Evolutionary conservation across 1,140 invertebrate species (phyloP).

Genomic region (Atta cephalotes): DNA sequence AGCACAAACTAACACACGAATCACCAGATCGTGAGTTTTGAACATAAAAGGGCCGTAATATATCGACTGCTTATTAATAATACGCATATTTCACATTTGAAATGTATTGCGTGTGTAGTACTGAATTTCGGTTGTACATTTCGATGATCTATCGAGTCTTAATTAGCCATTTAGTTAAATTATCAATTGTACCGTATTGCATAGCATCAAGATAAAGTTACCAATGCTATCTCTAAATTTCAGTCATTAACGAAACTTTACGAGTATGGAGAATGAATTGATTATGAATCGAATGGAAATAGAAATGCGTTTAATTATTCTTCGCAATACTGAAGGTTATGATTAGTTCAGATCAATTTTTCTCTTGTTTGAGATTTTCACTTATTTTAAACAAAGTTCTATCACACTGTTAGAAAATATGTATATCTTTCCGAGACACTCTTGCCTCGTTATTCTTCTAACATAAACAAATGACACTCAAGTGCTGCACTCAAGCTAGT

Average conservation of each 20-base stretch:
- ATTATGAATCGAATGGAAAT: neutral
- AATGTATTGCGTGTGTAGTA: neutral
- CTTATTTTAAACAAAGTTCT: neutral
- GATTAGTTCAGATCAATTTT: neutral
- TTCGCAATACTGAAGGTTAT: neutral
- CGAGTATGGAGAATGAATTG: neutral
- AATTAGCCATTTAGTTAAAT: slow-evolving; percentile 7
- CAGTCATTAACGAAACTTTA: neutral
- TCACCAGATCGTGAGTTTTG: neutral
- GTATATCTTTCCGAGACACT: neutral
- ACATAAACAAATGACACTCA: neutral
- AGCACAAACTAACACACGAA: neutral
- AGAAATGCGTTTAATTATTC: neutral
- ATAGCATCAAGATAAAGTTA: slow-evolving; percentile 3
- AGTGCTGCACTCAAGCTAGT: neutral
- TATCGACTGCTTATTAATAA: slow-evolving; percentile 27
- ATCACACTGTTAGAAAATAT: neutral
- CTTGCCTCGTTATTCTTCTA: neutral
- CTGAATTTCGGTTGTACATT: slow-evolving; percentile 14
- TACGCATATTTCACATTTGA: neutral
- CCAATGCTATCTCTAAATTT: slow-evolving; percentile 18
- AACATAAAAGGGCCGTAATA: neutral
- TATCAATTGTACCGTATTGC: neutral
- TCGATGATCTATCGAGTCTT: slow-evolving; percentile 21
- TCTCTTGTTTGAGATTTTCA: neutral